These are phyloP conservation scores for Meteorus cinctellus DNA, from an alignment of 2,888 invertebrate species.

Conservation along the genomic window DNA sequence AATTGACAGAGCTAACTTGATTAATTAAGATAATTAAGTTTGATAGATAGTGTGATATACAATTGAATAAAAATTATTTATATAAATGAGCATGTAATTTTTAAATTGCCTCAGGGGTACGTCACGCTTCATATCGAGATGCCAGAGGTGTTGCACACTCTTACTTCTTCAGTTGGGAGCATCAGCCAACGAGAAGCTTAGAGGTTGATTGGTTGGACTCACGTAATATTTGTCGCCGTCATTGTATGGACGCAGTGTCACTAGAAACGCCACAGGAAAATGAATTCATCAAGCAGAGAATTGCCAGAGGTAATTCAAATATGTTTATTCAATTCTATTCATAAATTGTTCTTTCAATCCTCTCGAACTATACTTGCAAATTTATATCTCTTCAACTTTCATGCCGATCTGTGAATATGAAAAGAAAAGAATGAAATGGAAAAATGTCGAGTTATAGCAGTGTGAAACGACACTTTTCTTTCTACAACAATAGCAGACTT, in stretches of 20 bases:
- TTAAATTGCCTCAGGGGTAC: slow-evolving; percentile 80
- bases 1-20: neutral
- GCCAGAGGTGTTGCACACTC: slow-evolving; percentile 91
- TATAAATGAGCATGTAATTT: slow-evolving; percentile 43
- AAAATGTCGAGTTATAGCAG: neutral
- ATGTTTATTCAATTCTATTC: neutral
- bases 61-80: slow-evolving; percentile 27
- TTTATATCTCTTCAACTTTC: slow-evolving; percentile 8
- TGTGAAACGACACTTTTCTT: neutral
- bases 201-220: slow-evolving; percentile 95
- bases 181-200: slow-evolving; percentile 84
- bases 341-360: slow-evolving; percentile 1
- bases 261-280: slow-evolving; percentile 93
- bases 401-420: neutral
- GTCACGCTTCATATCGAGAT: slow-evolving; percentile 91
- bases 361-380: neutral
- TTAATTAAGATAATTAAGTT: neutral
- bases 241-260: slow-evolving; percentile 95
- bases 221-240: slow-evolving; percentile 91
- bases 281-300: slow-evolving; percentile 91
- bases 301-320: slow-evolving; percentile 80
- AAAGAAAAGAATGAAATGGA: neutral
- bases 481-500: neutral
- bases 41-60: neutral
- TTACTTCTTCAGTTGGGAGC: slow-evolving; percentile 96